Evolutionary conservation across 2,797 vertebrate species (phyloP).

Genomic region (Lutjanus argentimaculatus): DNA sequence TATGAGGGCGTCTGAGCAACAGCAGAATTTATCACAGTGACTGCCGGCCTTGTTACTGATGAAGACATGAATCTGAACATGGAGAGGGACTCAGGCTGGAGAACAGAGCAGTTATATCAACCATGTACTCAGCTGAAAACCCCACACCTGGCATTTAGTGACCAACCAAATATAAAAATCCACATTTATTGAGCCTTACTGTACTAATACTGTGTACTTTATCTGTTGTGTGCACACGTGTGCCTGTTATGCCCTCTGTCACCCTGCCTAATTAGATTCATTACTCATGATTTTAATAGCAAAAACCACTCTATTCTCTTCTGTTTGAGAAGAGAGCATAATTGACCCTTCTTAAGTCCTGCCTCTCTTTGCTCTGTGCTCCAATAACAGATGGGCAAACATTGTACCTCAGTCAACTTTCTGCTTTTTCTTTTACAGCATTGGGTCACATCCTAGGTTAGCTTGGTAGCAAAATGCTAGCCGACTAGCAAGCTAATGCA

Average conservation of each 20-base stretch:
- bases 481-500: too few species aligned
- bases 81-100: slow-evolving; percentile 9
- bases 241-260: background rate
- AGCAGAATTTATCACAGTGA: slow-evolving; percentile 65
- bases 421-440: too few species aligned
- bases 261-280: background rate
- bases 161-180: slow-evolving; percentile 3
- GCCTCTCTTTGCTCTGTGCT: too few species aligned
- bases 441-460: too few species aligned
- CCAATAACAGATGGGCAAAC: too few species aligned
- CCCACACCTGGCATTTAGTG: slow-evolving; percentile 2
- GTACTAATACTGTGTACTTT: background rate
- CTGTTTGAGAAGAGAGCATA: background rate
- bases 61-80: slow-evolving; percentile 64
- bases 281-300: background rate
- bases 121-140: slow-evolving; percentile 7
- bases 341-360: background rate
- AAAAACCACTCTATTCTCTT: background rate
- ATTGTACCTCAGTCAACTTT: too few species aligned
- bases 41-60: slow-evolving; percentile 65
- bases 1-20: slow-evolving; percentile 55
- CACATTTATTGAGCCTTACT: slow-evolving; percentile 15
- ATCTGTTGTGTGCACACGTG: background rate
- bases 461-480: too few species aligned
- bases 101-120: slow-evolving; percentile 21